These are phyloP conservation scores for Urocolius indicus DNA, from an alignment of 2,113 vertebrate genomes.

Conservation along the genomic window DNA sequence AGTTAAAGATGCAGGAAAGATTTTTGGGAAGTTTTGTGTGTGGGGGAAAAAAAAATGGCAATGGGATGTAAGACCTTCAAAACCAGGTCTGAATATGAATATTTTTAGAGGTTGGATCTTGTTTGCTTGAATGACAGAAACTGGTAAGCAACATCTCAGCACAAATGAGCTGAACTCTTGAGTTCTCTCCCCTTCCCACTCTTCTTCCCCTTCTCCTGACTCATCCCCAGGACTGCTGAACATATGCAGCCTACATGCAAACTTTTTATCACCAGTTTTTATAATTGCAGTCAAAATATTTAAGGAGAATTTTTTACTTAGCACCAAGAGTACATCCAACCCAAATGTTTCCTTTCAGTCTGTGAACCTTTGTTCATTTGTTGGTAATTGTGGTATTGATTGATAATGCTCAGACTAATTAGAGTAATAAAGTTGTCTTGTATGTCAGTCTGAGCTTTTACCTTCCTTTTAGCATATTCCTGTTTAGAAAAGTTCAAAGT, in stretches of 20 bases:
- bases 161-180: not conserved
- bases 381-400: slow-evolving; percentile 1
- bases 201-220: not conserved
- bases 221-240: not conserved
- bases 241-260: not conserved
- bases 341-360: not conserved
- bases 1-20: not conserved
- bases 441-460: not conserved
- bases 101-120: not conserved
- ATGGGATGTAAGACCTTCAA: not conserved
- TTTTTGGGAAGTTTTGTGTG: not conserved
- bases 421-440: not conserved
- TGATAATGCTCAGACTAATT: not conserved
- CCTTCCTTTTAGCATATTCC: too few species aligned
- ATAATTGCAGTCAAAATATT: slow-evolving; percentile 32
- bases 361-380: not conserved
- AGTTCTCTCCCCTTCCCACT: not conserved
- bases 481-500: not conserved
- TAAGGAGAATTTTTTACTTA: not conserved
- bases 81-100: not conserved
- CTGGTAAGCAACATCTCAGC: not conserved
- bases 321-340: not conserved
- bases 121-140: not conserved
- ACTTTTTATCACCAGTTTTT: not conserved
- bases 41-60: not conserved